Evolutionary conservation across 1,140 invertebrate genomes (phyloP), one percentile per base, ranked within the genome.

Genomic region (Rhynchophorus ferrugineus): DNA sequence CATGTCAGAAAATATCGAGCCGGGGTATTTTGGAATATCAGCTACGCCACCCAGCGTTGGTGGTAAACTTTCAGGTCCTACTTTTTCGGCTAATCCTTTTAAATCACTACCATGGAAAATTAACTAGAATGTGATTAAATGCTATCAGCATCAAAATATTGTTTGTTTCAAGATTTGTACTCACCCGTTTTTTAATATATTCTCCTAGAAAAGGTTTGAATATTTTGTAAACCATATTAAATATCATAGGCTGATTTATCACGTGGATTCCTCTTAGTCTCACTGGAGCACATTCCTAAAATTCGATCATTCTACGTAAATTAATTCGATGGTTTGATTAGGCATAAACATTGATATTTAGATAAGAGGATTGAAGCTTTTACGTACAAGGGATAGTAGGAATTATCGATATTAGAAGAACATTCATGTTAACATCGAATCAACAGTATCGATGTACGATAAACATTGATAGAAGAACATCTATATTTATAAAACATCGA

Each of bases 201-300:
- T 80, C 78, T 29, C 80, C 69, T 13, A 91, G 73, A 64, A 91
- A 88, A 14, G 81, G 83, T 66, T 89, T 89, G 62, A 89, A 84
- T 29, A 91, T 73, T 33, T 80, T 77, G 60, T 82, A 88, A 2
- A 86, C 73, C 63, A 85, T 80, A 62, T 86, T 87, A 61, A 90
- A 83, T 18, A 89, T 73, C 58, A 77, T 81, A 1, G 86, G 84
- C 65, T 89, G 87, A 69, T 90, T 88, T 9, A 91, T 73, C 45
- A 89, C 75, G 62, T 91, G 86, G 35, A 85, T 77, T 1, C 75
- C 77, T 64, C 84, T 85, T 2, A 89, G 62, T 11, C 87, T 76
- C 22, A 75, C 60, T 0, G 86, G 84, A 21, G 81, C 69, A 54
- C 80, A 78, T 53, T 81, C 72, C 82, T 86, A 18, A 29, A 64